Conservation (phyloP, 1,140 invertebrate genomes). For the Drepana arcuata region DNA sequence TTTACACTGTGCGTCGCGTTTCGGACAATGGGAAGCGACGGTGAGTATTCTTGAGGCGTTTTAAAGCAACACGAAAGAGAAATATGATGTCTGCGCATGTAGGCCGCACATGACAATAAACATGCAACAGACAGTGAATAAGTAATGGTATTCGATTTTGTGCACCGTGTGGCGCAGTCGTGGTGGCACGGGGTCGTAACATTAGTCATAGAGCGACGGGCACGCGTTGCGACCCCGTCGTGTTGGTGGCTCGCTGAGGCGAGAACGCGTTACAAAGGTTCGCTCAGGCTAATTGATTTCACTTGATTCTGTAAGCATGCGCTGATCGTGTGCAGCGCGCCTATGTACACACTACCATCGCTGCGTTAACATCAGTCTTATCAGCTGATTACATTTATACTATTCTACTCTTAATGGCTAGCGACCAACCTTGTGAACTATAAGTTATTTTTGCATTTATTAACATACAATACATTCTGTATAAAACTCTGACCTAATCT, state of each 20-base stretch:
- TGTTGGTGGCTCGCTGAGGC: not conserved
- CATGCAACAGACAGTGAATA: constrained; percentile 61
- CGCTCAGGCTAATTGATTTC: constrained; percentile 45
- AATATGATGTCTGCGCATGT: constrained; percentile 57
- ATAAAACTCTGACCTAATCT: too few relatives aligned
- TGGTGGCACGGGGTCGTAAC: constrained; percentile 23
- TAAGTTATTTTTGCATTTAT: too few relatives aligned
- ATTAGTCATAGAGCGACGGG: constrained; percentile 25
- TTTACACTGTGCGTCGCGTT: constrained; percentile 58
- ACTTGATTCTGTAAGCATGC: constrained; percentile 49
- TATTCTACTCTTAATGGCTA: too few relatives aligned
- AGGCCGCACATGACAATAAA: constrained; percentile 57
- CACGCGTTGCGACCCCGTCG: not conserved
- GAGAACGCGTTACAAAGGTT: constrained; percentile 8
- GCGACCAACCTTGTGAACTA: too few relatives aligned
- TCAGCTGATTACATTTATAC: constrained; percentile 67
- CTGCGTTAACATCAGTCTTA: constrained; percentile 40
- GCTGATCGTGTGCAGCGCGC: constrained; percentile 32
- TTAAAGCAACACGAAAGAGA: too few relatives aligned
- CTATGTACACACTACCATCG: constrained; percentile 20
- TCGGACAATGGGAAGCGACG: constrained; percentile 65
- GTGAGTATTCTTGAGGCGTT: too few relatives aligned
- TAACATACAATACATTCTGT: too few relatives aligned
- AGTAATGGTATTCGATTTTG: constrained; percentile 65
- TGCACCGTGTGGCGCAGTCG: constrained; percentile 55